These are phyloP conservation scores for Hyposoter dolosus DNA, from an alignment of 2,888 invertebrate genomes.

Conservation along the genomic window DNA sequence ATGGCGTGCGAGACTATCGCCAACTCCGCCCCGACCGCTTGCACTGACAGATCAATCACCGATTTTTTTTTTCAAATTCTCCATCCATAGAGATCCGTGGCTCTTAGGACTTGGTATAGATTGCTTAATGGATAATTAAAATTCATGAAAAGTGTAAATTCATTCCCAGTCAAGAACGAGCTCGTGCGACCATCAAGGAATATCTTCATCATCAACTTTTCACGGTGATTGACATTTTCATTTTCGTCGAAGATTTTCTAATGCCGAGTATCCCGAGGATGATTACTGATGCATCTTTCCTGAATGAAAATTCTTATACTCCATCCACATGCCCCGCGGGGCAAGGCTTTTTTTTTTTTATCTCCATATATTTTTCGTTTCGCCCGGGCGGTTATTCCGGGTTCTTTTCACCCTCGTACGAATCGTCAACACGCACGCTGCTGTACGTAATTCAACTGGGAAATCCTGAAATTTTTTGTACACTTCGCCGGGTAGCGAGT, in stretches of 20 bases:
- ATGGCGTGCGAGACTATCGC: constrained; percentile 33
- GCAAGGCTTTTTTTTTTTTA: background rate
- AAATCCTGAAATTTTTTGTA: constrained; percentile 31
- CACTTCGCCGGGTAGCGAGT: background rate
- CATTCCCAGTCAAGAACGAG: background rate
- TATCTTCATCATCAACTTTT: background rate
- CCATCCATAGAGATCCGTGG: background rate
- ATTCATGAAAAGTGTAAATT: background rate
- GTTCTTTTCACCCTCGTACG: constrained; percentile 30
- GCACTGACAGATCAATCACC: constrained; percentile 71
- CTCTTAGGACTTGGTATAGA: background rate
- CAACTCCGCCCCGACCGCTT: constrained; percentile 66
- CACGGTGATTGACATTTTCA: background rate
- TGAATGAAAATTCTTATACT: background rate
- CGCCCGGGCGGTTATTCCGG: background rate
- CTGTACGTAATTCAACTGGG: constrained; percentile 30
- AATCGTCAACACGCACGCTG: constrained; percentile 25
- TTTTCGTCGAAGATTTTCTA: background rate
- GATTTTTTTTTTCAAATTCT: background rate
- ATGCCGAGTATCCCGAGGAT: background rate
- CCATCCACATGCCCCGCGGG: no score
- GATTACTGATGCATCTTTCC: background rate
- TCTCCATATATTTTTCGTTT: background rate
- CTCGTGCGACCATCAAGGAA: background rate
- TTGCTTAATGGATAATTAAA: background rate